Evolutionary conservation across 2,113 vertebrate species (phyloP), one percentile per base, ranked within the genome.

Genomic region (Pteronura brasiliensis): DNA sequence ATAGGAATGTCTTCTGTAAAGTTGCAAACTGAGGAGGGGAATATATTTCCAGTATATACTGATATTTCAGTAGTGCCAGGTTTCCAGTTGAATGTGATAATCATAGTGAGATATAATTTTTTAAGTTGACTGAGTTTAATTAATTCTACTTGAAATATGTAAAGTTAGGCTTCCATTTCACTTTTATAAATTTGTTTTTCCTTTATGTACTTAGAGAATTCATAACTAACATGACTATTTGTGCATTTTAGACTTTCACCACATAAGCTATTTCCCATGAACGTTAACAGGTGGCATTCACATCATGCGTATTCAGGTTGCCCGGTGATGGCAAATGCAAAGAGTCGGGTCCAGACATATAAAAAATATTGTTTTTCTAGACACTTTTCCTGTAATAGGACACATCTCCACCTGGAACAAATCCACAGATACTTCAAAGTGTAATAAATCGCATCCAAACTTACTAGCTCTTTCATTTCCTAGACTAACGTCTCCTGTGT

Each of bases 391-490:
- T 98, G 55, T 90, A 93, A 97, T n/a, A 88, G 71, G 81, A 93
- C 95, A 85, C 85, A 96, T 90, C 57, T 97, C 88, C 85, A 95
- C 83, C 77, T 97, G 95, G 92, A 97, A 67, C 25, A 89, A 92
- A 96, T 92, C 69, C 89, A 84, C 55, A 85, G 49, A 85, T 90
- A 80, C 85, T 96, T 97, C 88, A 96, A 96, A 97, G 61, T 92
- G 63, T 88, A 95, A 90, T 88, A 88, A 93, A 88, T 72, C 44
- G 74, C 10, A 85, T 88, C 59, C 49, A 82, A 93, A 92, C 57
- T 44, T 74, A 82, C 89, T 95, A 85, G 77, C n/a, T 79, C 69
- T 95, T 91, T 94, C 39, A 77, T 84, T 92, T 92, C 79, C 80
- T 96, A 90, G 57, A 59, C 15, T 1, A 1, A 57, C 15, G 39